A percentile compares a stretch with the other conserved stretches of the same genome.
Evolutionary conservation across 2,888 invertebrate genomes (phyloP).

Genomic region (Mamestra brassicae): DNA sequence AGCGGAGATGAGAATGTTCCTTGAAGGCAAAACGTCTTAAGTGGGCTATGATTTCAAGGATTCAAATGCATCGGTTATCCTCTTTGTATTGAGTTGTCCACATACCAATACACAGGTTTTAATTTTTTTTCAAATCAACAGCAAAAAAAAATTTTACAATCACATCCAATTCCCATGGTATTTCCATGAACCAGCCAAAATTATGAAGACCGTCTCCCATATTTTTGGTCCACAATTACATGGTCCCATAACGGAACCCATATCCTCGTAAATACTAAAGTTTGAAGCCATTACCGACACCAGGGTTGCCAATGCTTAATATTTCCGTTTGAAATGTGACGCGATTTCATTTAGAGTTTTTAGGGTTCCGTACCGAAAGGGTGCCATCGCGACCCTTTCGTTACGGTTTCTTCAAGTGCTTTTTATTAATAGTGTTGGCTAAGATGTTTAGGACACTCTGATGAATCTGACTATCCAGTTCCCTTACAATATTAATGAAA

Average conservation of each 20-base stretch:
- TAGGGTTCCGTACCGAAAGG: conserved; percentile 11
- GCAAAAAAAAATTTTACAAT: neutral
- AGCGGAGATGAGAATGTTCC: too few relatives aligned
- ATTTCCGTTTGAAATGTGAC: conserved; percentile 73
- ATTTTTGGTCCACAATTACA: conserved; percentile 49
- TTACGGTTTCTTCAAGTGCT: neutral
- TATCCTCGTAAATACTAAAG: conserved; percentile 63
- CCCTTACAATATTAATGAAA: too few relatives aligned
- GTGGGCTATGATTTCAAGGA: too few relatives aligned
- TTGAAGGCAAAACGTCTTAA: too few relatives aligned
- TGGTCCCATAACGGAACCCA: conserved; percentile 34
- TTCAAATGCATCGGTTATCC: too few relatives aligned
- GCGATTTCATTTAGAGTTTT: conserved; percentile 71
- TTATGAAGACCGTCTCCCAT: conserved; percentile 36
- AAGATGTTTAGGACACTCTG: too few relatives aligned
- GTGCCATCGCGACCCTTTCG: neutral
- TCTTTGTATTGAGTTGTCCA: too few relatives aligned
- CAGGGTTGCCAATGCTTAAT: conserved; percentile 67
- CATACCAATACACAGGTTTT: too few relatives aligned
- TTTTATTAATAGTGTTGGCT: too few relatives aligned
- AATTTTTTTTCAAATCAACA: neutral
- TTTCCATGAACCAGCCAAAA: conserved; percentile 11
- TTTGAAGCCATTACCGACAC: conserved; percentile 56
- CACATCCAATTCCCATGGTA: conserved; percentile 20
- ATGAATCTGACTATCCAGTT: too few relatives aligned